Evolutionary conservation across 1,140 invertebrate species (phyloP).

Genomic region (Anoplophora glabripennis): DNA sequence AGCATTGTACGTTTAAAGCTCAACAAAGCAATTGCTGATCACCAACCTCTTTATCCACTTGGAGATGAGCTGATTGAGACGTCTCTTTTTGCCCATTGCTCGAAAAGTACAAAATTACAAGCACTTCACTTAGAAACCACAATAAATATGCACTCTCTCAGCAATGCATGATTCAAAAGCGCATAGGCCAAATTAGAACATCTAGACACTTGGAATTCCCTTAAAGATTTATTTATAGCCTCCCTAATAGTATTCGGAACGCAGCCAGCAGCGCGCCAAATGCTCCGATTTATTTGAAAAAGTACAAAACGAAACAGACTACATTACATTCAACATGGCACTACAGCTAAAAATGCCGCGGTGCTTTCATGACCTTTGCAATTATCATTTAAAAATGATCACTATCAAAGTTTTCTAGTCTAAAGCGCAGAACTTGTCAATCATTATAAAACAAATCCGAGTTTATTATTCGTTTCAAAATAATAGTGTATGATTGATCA

Average conservation of each 20-base stretch:
- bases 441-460: no score
- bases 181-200: background rate
- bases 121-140: background rate
- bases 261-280: background rate
- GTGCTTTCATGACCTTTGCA: background rate
- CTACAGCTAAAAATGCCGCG: no score
- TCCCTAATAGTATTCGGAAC: conserved; percentile 1
- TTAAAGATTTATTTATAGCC: conserved; percentile 4
- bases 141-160: background rate
- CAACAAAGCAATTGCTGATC: conserved; percentile 5
- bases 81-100: conserved; percentile 31
- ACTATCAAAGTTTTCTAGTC: background rate
- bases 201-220: background rate
- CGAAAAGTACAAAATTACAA: background rate
- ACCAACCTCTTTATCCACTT: conserved; percentile 40
- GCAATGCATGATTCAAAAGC: conserved; percentile 19
- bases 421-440: no score
- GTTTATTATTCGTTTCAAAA: no score
- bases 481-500: no score
- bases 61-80: conserved; percentile 34
- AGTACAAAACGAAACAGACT: background rate
- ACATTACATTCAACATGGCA: no score
- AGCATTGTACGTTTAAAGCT: no score
- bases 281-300: background rate
- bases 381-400: background rate